phyloP scores from a whole-genome alignment of 2,113 vertebrate genomes.

The Sphaerodactylus townsendi region DNA sequence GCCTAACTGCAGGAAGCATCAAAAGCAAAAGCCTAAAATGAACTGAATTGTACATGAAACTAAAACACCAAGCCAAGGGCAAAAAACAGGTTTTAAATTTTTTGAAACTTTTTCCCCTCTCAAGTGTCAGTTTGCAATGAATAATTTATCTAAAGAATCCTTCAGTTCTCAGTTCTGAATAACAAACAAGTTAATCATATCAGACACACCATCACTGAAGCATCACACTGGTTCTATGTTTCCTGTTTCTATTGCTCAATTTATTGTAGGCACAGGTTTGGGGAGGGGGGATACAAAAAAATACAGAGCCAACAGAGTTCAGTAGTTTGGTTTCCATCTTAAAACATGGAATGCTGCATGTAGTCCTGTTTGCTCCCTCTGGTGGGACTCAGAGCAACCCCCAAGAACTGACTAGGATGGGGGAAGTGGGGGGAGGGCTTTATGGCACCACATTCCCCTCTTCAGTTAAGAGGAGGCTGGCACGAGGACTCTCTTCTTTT shows the following conservation, averaged over 20 bases:
- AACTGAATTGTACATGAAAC: slow-evolving; percentile 22
- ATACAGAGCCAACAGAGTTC: no score
- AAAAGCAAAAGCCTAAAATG: slow-evolving; percentile 13
- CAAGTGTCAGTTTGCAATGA: slow-evolving; percentile 15
- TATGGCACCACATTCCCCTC: no score
- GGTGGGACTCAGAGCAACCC: no score
- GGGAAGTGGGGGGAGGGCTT: no score
- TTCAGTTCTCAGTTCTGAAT: not conserved
- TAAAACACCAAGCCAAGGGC: not conserved
- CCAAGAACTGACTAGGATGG: no score
- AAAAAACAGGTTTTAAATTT: slow-evolving; percentile 26
- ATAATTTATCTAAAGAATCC: slow-evolving; percentile 13
- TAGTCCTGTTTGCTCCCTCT: no score
- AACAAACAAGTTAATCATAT: slow-evolving; percentile 9
- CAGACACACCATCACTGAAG: not conserved
- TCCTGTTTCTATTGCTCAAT: fast-evolving
- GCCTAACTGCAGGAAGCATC: not conserved
- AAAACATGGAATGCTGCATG: no score
- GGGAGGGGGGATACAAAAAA: no score
- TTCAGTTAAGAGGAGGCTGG: no score
- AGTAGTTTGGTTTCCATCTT: no score
- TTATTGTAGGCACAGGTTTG: not conserved
- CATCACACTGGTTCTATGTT: not conserved
- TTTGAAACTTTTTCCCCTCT: slow-evolving; percentile 1
- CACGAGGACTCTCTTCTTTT: no score